phyloP scores from a whole-genome alignment of 2,888 invertebrate species.

The Melolontha melolontha region DNA sequence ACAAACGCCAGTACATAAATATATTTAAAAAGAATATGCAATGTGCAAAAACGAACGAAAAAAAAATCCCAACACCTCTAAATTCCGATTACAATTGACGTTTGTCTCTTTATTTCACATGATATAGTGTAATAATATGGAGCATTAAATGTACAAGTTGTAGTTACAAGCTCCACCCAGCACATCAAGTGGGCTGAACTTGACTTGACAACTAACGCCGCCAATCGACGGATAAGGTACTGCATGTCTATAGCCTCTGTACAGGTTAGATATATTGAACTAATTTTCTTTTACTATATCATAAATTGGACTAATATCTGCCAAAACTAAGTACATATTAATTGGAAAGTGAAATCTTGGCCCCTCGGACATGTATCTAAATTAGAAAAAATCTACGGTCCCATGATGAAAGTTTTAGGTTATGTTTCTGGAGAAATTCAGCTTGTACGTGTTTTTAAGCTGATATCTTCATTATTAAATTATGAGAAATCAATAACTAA shows the following conservation, averaged over 20 bases:
- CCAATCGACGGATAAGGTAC: constrained; percentile 55
- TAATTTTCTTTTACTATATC: neutral
- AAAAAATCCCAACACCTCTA: constrained; percentile 40
- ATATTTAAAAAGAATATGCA: neutral
- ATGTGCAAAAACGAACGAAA: neutral
- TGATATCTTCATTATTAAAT: too few species aligned
- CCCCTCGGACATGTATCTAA: neutral
- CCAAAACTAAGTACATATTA: neutral
- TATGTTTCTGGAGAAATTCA: constrained; percentile 44
- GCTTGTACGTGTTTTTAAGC: neutral
- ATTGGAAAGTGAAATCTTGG: neutral
- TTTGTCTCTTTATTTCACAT: constrained; percentile 55
- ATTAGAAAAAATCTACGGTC: constrained; percentile 49
- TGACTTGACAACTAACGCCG: constrained; percentile 62
- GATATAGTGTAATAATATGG: constrained; percentile 57
- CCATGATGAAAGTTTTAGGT: constrained; percentile 54
- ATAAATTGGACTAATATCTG: neutral
- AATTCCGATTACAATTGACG: constrained; percentile 54
- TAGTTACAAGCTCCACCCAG: constrained; percentile 59
- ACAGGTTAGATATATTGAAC: constrained; percentile 45
- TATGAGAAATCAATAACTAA: too few species aligned
- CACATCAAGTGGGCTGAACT: constrained; percentile 57
- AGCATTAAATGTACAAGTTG: constrained; percentile 59
- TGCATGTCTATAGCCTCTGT: constrained; percentile 54
- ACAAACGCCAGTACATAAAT: neutral